These are phyloP conservation scores for Spondyliosoma cantharus DNA, from an alignment of 2,797 vertebrate species.

Conservation along the genomic window DNA sequence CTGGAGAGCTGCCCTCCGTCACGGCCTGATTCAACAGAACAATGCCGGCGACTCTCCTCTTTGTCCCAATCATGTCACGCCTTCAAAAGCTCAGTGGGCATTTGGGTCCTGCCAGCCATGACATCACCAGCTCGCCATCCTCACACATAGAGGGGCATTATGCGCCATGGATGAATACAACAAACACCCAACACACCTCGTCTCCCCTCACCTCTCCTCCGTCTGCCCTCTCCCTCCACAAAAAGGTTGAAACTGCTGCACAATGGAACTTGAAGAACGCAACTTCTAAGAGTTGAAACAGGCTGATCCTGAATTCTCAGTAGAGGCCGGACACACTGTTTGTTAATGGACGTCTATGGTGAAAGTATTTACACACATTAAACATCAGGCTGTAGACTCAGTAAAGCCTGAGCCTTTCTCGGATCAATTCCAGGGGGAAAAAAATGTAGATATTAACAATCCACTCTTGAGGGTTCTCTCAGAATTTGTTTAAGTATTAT, in stretches of 20 bases:
- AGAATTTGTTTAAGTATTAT: background rate
- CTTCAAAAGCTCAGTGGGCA: constrained; percentile 59
- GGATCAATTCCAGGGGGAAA: constrained; percentile 2
- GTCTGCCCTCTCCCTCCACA: constrained; percentile 5
- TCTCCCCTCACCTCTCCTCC: constrained; percentile 30
- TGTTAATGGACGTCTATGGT: constrained; percentile 3
- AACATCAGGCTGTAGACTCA: background rate
- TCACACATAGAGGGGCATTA: constrained; percentile 60
- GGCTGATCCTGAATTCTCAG: constrained; percentile 1
- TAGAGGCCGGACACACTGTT: constrained; percentile 4
- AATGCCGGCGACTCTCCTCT: constrained; percentile 60
- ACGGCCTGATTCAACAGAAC: constrained; percentile 66
- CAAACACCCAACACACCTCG: constrained; percentile 41
- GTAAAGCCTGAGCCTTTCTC: background rate
- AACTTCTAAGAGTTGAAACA: background rate
- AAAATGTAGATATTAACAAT: background rate
- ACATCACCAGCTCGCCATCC: constrained; percentile 69
- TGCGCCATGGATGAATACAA: constrained; percentile 12
- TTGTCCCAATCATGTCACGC: constrained; percentile 62
- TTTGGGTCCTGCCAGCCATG: constrained; percentile 66
- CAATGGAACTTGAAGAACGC: constrained; percentile 37
- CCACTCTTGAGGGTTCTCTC: constrained; percentile 15
- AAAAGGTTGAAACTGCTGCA: constrained; percentile 31
- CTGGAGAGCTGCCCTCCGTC: constrained; percentile 32
- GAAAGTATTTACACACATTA: constrained; percentile 28